phyloP scores from a whole-genome alignment of 2,113 vertebrate genomes.

The Cathartes aura region DNA sequence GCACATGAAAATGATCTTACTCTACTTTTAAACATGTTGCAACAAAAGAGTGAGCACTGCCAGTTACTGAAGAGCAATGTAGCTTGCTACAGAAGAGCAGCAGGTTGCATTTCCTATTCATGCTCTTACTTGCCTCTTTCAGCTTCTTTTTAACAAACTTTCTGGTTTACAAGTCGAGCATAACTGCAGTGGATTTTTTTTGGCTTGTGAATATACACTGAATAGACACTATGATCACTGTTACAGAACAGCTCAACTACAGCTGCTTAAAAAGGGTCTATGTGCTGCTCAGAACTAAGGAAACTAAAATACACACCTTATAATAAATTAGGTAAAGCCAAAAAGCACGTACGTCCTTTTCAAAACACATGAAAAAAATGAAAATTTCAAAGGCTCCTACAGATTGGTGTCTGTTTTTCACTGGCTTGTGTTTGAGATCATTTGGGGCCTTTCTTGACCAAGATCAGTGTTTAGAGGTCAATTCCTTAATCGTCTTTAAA shows the following conservation, averaged over 20 bases:
- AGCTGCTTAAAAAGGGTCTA: not conserved
- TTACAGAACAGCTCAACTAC: not conserved
- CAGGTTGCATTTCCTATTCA: not conserved
- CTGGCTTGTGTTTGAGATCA: rapidly evolving
- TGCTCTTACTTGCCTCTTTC: not conserved
- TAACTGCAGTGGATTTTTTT: not conserved
- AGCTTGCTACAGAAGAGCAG: not conserved
- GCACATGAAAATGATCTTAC: not conserved
- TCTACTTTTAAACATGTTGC: not conserved
- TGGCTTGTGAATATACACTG: not conserved
- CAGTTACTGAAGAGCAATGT: not conserved
- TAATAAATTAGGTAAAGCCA: not conserved
- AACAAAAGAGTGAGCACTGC: not conserved
- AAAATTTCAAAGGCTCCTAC: not conserved
- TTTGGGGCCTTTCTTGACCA: not conserved
- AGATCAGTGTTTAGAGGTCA: not conserved
- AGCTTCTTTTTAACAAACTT: not conserved
- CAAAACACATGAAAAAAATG: not conserved
- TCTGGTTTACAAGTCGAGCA: not conserved
- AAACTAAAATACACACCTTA: not conserved
- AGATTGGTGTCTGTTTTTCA: not conserved
- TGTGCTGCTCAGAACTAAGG: not conserved
- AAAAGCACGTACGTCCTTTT: rapidly evolving
- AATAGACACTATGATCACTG: not conserved
- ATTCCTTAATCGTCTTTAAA: not conserved